Conservation (phyloP, 2,888 invertebrate species). For the Lasioglossum vierecki region DNA sequence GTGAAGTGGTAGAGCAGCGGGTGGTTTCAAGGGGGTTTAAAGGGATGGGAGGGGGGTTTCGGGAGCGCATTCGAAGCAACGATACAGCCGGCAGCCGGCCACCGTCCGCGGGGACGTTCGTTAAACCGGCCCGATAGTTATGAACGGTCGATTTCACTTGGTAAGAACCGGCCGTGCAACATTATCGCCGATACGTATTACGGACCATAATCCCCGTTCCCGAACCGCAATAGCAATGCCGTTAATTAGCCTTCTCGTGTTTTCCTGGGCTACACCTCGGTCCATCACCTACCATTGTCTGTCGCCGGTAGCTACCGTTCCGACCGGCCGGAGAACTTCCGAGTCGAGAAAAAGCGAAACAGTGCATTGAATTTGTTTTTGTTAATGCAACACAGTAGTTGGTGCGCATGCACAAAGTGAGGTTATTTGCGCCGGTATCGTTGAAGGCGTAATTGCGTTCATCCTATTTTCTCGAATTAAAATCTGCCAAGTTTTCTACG, state of each 20-base stretch:
- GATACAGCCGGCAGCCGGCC: background rate
- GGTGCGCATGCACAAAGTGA: too few relatives aligned
- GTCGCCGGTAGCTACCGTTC: background rate
- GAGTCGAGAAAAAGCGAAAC: too few relatives aligned
- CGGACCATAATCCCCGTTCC: slow-evolving; percentile 62
- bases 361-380: too few relatives aligned
- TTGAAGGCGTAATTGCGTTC: too few relatives aligned
- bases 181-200: slow-evolving; percentile 61
- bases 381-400: too few relatives aligned
- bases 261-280: slow-evolving; percentile 53
- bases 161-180: slow-evolving; percentile 38
- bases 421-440: too few relatives aligned
- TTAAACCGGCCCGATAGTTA: slow-evolving; percentile 31
- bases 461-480: too few relatives aligned
- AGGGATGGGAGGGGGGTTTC: background rate
- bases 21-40: background rate
- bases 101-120: slow-evolving; percentile 37
- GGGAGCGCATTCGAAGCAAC: background rate
- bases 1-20: background rate
- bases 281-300: slow-evolving; percentile 1
- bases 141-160: slow-evolving; percentile 30
- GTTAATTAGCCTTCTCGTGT: slow-evolving; percentile 73
- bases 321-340: slow-evolving; percentile 56
- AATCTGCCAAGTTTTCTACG: too few relatives aligned
- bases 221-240: slow-evolving; percentile 63